A percentile compares a stretch with the other conserved stretches of the same genome.
Evolutionary conservation across 2,113 vertebrate genomes (phyloP).

Genomic region (Sphyrna mokarran): DNA sequence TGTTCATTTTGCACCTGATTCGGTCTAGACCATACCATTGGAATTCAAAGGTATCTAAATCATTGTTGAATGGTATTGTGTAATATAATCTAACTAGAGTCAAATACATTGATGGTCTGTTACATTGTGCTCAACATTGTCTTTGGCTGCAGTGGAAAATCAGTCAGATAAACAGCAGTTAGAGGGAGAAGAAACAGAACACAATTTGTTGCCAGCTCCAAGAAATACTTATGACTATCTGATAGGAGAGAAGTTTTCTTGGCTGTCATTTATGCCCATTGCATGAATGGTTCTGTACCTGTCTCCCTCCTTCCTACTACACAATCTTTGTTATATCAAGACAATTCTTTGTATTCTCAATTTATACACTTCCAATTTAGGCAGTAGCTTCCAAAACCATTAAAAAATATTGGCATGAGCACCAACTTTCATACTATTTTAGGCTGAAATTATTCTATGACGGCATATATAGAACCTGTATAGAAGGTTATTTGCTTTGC

Average conservation of each 20-base stretch:
- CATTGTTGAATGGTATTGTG: neutral
- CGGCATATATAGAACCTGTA: too few relatives aligned
- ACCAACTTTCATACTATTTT: neutral
- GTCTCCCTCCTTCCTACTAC: neutral
- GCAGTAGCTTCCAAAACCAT: neutral
- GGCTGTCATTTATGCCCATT: neutral
- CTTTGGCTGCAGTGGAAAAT: neutral
- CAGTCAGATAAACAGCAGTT: neutral
- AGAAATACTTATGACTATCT: neutral
- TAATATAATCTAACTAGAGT: neutral
- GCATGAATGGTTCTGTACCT: neutral
- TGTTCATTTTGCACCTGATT: neutral
- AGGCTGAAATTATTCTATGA: neutral
- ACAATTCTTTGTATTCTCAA: neutral
- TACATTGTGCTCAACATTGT: neutral
- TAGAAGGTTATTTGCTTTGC: neutral
- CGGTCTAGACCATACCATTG: neutral
- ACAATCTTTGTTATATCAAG: neutral
- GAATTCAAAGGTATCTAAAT: neutral
- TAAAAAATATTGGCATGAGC: neutral
- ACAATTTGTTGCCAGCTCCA: neutral
- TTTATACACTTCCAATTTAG: neutral
- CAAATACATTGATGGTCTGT: neutral
- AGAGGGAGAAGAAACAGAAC: neutral
- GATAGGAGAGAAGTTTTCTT: neutral